These are phyloP conservation scores for Gambusia affinis DNA, from an alignment of 2,113 vertebrate genomes.

Conservation along the genomic window DNA sequence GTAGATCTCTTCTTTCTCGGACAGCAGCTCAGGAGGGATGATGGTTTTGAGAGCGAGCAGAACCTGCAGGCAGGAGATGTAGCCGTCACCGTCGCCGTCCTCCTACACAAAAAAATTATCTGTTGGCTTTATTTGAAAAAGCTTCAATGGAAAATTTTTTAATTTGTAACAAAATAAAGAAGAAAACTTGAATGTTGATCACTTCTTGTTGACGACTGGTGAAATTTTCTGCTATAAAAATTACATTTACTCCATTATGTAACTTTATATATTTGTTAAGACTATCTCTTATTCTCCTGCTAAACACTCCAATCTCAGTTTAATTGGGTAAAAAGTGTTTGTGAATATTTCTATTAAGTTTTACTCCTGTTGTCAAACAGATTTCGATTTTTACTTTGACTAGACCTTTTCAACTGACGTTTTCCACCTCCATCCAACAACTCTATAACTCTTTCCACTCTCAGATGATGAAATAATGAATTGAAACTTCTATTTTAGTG, in stretches of 20 bases:
- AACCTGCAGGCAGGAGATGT: constrained; percentile 80
- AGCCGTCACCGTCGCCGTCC: constrained; percentile 76
- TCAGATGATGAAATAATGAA: background rate
- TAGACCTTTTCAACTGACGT: too few relatives aligned
- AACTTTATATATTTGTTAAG: too few relatives aligned
- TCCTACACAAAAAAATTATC: constrained; percentile 52
- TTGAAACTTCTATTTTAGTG: too few relatives aligned
- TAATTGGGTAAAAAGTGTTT: too few relatives aligned
- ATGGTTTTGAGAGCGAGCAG: constrained; percentile 78
- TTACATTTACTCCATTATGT: background rate
- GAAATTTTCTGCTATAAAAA: background rate
- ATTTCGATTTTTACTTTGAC: too few relatives aligned
- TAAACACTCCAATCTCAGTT: too few relatives aligned
- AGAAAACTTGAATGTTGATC: background rate
- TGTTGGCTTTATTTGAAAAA: background rate
- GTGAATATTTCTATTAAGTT: too few relatives aligned
- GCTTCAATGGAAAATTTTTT: background rate
- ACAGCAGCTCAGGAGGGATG: constrained; percentile 72
- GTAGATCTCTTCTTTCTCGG: constrained; percentile 83
- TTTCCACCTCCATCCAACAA: too few relatives aligned
- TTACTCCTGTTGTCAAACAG: too few relatives aligned
- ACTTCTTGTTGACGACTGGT: background rate
- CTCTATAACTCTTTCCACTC: background rate
- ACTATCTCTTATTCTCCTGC: too few relatives aligned
- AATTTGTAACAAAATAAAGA: background rate